Percentiles rank a stretch among this genome's conserved stretches.
Evolutionary conservation across 2,797 vertebrate species (phyloP).

Genomic region (Sardinella longiceps): DNA sequence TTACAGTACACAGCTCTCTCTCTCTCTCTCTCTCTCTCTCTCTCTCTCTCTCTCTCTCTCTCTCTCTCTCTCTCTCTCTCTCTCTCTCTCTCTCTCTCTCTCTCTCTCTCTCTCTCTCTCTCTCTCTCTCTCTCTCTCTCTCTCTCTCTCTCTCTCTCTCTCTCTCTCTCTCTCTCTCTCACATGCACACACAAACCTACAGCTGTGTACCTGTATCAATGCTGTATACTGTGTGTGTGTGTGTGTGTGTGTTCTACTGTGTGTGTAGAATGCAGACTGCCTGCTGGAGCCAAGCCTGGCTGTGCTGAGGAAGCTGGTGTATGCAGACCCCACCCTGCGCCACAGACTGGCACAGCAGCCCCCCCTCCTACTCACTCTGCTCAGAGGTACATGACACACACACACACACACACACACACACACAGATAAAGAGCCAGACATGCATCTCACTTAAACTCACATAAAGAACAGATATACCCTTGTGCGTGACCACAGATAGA

Average conservation of each 20-base stretch:
- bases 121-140: no score
- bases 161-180: neutral
- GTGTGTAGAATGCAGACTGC: conserved; percentile 78
- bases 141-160: no score
- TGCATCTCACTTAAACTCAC: no score
- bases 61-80: neutral
- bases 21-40: neutral
- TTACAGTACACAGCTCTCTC: neutral
- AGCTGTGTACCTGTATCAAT: neutral
- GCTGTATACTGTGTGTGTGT: neutral
- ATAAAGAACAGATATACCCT: no score
- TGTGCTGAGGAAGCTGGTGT: conserved; percentile 87
- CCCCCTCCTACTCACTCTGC: conserved; percentile 78
- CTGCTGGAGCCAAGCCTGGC: conserved; percentile 80
- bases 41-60: no score
- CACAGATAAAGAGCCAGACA: neutral
- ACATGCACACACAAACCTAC: conserved; percentile 1
- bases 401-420: neutral
- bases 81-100: neutral
- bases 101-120: no score
- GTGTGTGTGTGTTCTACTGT: neutral
- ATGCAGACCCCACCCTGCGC: conserved; percentile 81
- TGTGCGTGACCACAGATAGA: no score
- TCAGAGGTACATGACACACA: conserved; percentile 75
- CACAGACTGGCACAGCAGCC: conserved; percentile 78